phyloP scores from a whole-genome alignment of 2,888 invertebrate species.

The Agrilus cyanescens region DNA sequence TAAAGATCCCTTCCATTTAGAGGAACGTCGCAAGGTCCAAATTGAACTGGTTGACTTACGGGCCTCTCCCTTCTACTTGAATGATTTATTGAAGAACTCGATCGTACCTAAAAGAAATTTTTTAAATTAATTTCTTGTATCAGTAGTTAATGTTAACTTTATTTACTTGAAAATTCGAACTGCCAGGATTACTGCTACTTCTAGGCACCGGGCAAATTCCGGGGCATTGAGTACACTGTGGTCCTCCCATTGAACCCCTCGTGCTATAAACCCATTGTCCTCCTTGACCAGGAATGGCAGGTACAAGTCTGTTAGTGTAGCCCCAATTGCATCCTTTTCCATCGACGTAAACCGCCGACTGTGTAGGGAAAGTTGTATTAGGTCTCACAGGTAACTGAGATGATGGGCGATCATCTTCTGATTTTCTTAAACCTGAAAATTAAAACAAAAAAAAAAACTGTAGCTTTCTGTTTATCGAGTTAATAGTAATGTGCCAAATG shows the following conservation, averaged over 20 bases:
- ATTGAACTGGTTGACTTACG: slow-evolving; percentile 35
- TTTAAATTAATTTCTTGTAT: neutral
- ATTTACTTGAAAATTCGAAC: slow-evolving; percentile 4
- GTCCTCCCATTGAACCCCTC: slow-evolving; percentile 25
- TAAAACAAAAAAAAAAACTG: too few species aligned
- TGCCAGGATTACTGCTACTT: slow-evolving; percentile 33
- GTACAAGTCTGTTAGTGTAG: slow-evolving; percentile 36
- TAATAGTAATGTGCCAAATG: too few species aligned
- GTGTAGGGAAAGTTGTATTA: slow-evolving; percentile 28
- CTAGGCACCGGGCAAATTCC: slow-evolving; percentile 34
- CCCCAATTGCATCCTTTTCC: slow-evolving; percentile 38
- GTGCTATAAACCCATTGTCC: slow-evolving; percentile 30
- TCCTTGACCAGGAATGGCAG: slow-evolving; percentile 24
- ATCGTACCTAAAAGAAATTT: slow-evolving; percentile 7
- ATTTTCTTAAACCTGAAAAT: slow-evolving; percentile 31
- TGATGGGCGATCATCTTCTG: slow-evolving; percentile 25
- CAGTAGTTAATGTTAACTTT: neutral
- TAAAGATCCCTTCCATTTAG: slow-evolving; percentile 27
- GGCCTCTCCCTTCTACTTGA: slow-evolving; percentile 31
- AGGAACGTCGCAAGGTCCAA: slow-evolving; percentile 24
- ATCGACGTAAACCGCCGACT: slow-evolving; percentile 40
- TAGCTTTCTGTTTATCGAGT: too few species aligned
- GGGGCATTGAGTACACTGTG: slow-evolving; percentile 35
- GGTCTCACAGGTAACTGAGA: slow-evolving; percentile 24
- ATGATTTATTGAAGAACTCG: slow-evolving; percentile 6